These are phyloP conservation scores for Pediacus dermestoides DNA, from an alignment of 2,888 invertebrate species.

Conservation along the genomic window DNA sequence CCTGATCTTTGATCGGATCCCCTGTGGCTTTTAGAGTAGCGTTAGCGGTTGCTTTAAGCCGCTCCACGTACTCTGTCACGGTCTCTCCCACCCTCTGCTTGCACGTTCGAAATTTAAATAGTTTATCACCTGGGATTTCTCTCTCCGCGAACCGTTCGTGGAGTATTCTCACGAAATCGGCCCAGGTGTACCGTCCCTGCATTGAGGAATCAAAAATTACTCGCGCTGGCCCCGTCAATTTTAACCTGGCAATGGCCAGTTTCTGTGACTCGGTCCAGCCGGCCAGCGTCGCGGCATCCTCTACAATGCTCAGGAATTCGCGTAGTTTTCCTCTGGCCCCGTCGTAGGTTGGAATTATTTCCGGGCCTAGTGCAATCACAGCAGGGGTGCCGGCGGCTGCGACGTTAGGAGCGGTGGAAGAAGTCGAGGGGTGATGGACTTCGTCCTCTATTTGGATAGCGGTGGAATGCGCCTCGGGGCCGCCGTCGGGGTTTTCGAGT, in stretches of 20 bases:
- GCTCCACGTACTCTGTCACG: background rate
- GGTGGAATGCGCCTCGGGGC: too few relatives aligned
- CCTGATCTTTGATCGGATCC: too few relatives aligned
- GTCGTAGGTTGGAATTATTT: background rate
- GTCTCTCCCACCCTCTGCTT: background rate
- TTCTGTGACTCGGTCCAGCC: slow-evolving; percentile 3
- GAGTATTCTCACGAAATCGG: background rate
- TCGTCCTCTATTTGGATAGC: too few relatives aligned
- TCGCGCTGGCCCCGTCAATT: background rate
- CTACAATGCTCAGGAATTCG: background rate
- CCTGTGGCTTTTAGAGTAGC: background rate
- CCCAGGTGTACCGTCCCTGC: background rate
- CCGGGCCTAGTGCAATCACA: background rate
- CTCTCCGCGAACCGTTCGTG: background rate
- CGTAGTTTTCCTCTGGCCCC: background rate
- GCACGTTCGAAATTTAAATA: slow-evolving; percentile 1
- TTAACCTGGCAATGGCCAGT: slow-evolving; percentile 1
- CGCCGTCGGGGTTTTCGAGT: too few relatives aligned
- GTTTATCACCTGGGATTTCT: slow-evolving; percentile 2
- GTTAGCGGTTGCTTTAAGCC: slow-evolving; percentile 2
- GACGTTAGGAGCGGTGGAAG: too few relatives aligned
- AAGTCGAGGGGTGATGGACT: too few relatives aligned
- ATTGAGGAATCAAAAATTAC: background rate
- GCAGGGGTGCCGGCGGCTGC: background rate
- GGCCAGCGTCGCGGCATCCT: background rate